Evolutionary conservation across 30 jellyfish, hydroid and myxozoan species (phyloP).

Genomic region (Hydractinia symbiolongicarpus): DNA sequence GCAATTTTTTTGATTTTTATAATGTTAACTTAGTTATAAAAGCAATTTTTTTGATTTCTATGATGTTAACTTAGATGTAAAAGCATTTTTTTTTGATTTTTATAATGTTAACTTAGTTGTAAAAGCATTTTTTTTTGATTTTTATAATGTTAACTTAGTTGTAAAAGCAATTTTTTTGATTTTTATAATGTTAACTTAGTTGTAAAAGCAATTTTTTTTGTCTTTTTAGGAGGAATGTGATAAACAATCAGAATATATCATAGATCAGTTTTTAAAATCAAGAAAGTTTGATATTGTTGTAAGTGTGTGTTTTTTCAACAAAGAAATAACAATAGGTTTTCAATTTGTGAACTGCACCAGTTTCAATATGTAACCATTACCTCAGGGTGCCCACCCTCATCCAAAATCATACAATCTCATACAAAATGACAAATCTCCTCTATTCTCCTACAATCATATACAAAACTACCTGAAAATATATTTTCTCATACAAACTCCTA

Average conservation of each 20-base stretch:
- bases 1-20: neutral
- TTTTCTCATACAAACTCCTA: too few relatives aligned
- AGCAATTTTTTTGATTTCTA: too few relatives aligned
- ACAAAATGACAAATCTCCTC: too few relatives aligned
- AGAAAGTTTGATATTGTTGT: constrained; percentile 65
- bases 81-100: neutral
- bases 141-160: neutral
- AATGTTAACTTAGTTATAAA: neutral
- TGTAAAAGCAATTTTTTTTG: neutral
- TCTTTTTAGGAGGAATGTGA: constrained; percentile 85
- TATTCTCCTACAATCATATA: too few relatives aligned
- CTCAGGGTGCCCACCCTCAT: too few relatives aligned
- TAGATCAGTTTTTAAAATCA: constrained; percentile 39
- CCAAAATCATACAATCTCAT: too few relatives aligned
- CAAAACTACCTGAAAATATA: too few relatives aligned
- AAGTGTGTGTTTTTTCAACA: neutral
- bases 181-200: neutral
- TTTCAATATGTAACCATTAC: too few relatives aligned
- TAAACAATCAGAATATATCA: constrained; percentile 47
- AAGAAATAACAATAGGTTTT: too few relatives aligned
- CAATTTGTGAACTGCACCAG: too few relatives aligned
- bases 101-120: neutral
- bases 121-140: constrained; percentile 4
- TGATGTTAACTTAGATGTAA: neutral
- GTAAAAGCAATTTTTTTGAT: too few relatives aligned